Percentiles rank a stretch among this genome's conserved stretches.
phyloP scores from a whole-genome alignment of 2,797 vertebrate species.

The Serranus cabrilla region DNA sequence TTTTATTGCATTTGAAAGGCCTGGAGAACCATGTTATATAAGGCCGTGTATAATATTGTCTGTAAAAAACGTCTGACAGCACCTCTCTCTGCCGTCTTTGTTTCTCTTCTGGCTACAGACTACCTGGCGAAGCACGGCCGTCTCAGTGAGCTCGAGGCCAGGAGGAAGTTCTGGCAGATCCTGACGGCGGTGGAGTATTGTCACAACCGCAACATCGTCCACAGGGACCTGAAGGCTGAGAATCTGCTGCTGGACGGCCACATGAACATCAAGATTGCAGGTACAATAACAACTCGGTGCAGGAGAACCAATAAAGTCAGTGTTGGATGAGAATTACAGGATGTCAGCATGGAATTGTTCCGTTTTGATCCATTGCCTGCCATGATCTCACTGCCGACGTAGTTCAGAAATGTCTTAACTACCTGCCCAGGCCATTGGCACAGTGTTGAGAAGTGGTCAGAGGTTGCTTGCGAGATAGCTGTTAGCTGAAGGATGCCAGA shows the following conservation, averaged over 20 bases:
- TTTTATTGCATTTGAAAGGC: slow-evolving; percentile 27
- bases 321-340: slow-evolving; percentile 30
- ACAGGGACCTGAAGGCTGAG: slow-evolving; percentile 97
- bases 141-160: slow-evolving; percentile 93
- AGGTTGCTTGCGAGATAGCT: slow-evolving; percentile 39
- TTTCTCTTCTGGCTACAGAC: slow-evolving; percentile 83
- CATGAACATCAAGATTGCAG: slow-evolving; percentile 99
- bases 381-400: slow-evolving; percentile 44
- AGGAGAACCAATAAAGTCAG: neutral
- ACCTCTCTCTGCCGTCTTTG: slow-evolving; percentile 28
- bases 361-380: slow-evolving; percentile 43
- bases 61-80: slow-evolving; percentile 30
- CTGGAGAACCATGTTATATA: slow-evolving; percentile 23
- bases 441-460: slow-evolving; percentile 56
- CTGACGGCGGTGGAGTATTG: slow-evolving; percentile 97
- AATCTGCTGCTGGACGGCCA: slow-evolving; percentile 95
- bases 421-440: slow-evolving; percentile 56
- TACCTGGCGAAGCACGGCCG: slow-evolving; percentile 97
- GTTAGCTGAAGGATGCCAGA: slow-evolving; percentile 33
- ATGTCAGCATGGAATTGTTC: slow-evolving; percentile 11
- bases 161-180: slow-evolving; percentile 99
- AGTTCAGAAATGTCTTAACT: slow-evolving; percentile 64
- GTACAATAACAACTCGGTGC: slow-evolving; percentile 70
- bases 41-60: slow-evolving; percentile 36
- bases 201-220: slow-evolving; percentile 94